Evolutionary conservation across 2,888 invertebrate species (phyloP).

Genomic region (Gordius sp.): DNA sequence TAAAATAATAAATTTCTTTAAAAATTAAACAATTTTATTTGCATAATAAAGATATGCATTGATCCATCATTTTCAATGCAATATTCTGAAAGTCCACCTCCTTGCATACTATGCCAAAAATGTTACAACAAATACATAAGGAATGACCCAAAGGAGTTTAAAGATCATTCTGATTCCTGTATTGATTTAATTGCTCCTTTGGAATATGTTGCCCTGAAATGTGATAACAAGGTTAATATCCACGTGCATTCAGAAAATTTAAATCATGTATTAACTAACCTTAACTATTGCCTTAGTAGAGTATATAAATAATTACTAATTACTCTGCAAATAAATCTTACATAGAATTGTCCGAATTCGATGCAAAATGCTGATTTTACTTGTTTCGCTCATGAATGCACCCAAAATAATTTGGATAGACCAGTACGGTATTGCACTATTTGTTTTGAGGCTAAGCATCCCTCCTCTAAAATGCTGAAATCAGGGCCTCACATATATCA

Average conservation of each 20-base stretch:
- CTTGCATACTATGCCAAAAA: background rate
- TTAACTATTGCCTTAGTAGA: background rate
- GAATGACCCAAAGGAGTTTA: background rate
- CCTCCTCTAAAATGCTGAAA: too few species aligned
- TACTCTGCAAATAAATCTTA: background rate
- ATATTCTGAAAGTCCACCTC: conserved; percentile 4
- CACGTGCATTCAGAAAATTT: background rate
- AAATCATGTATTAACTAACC: background rate
- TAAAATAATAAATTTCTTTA: background rate
- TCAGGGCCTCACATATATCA: too few species aligned
- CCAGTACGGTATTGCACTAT: conserved; percentile 74
- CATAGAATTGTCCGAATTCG: background rate
- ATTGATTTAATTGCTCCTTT: conserved; percentile 36
- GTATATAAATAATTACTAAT: conserved; percentile 6
- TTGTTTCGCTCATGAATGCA: conserved; percentile 85
- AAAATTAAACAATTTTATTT: background rate
- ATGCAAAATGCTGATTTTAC: conserved; percentile 52
- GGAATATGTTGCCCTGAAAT: conserved; percentile 72
- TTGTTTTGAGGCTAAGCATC: conserved; percentile 31
- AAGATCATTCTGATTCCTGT: background rate
- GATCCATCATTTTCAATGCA: background rate
- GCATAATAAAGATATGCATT: conserved; percentile 1
- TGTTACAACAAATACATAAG: background rate
- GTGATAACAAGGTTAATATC: conserved; percentile 56
- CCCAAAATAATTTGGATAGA: conserved; percentile 74